These are phyloP conservation scores for Lagorchestes hirsutus DNA, from an alignment of 2,797 vertebrate genomes.

Conservation along the genomic window DNA sequence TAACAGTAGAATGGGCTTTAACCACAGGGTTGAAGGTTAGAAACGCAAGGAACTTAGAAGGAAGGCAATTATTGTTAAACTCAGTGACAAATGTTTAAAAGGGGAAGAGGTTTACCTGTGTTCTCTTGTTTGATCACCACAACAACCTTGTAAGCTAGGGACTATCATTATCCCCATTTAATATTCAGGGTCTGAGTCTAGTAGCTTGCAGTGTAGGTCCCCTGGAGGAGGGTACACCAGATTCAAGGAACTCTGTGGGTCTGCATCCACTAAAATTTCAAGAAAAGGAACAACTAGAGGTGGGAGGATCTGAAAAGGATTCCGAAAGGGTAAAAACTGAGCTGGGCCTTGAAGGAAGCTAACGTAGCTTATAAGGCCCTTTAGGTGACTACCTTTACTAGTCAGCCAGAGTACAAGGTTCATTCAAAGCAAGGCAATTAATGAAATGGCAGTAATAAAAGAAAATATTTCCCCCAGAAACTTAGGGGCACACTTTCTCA, in stretches of 20 bases:
- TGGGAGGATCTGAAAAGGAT: background rate
- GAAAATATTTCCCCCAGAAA: background rate
- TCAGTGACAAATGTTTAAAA: background rate
- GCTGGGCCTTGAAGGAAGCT: background rate
- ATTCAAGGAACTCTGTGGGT: background rate
- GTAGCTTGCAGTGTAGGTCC: background rate
- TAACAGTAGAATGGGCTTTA: background rate
- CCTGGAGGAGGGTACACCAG: background rate
- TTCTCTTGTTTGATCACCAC: background rate
- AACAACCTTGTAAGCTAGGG: background rate
- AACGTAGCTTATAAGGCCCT: background rate
- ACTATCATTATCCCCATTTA: background rate
- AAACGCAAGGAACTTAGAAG: background rate
- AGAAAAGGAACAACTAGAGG: background rate
- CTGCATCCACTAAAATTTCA: background rate
- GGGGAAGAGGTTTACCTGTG: background rate
- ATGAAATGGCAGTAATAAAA: background rate
- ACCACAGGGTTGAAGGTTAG: background rate
- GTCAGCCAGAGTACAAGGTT: background rate
- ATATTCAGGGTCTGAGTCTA: background rate
- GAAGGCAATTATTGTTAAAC: background rate
- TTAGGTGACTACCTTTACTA: background rate
- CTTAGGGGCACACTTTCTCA: background rate
- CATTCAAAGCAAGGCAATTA: background rate
- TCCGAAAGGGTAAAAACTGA: background rate